Evolutionary conservation across 35 echinoderm and acorn worm genomes (phyloP), one percentile per base, ranked within the genome.

Genomic region (Acanthaster planci): DNA sequence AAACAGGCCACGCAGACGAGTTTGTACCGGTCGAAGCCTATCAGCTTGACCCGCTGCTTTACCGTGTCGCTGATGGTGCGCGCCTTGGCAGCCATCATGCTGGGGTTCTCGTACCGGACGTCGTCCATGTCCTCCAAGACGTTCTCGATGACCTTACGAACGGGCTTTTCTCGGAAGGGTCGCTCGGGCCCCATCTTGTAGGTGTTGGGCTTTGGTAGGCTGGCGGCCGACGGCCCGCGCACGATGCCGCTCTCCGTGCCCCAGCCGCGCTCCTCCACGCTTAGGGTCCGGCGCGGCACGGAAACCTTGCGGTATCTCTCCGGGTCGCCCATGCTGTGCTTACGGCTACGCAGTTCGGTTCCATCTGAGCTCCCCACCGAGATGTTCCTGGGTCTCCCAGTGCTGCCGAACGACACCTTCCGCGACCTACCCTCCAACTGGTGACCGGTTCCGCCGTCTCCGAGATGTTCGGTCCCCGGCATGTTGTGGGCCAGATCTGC

Each of bases 11-110:
- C 26, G 14, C 79, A 89, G 67, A 89, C 55, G 44, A 89, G 72
- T 67, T 89, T 89, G 67, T 89, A 89, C 17, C 87, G 78, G 10
- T 22, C 34, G 27, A 89, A 84, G 0, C 75, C 56, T 19, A 67
- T 22, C n/a, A 89, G 80, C 47, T 89, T 89, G 0, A 89, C 64
- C 52, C 72, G 55, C 37, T 89, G 59, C 39, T 89, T 89, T 64
- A 89, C 75, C 17, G 39, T 22, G 31, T 89, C 87, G 21, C 40
- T 76, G 52, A 89, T 52, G 7, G 14, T 52, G 18, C 52, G 52
- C 3, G 87, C 87, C 27, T 81, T 81, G 6, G 18, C 42, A 5
- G 59, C 87, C 52, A 83, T 60, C 32, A 58, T 26, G 29, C n/a
- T 35, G 9, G 81, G 81, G 19, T 38, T 57, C 0, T 79, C 77